A percentile compares a stretch with the other conserved stretches of the same genome.
Conservation (phyloP, 2,113 vertebrate genomes). For the Platichthys stellatus region DNA sequence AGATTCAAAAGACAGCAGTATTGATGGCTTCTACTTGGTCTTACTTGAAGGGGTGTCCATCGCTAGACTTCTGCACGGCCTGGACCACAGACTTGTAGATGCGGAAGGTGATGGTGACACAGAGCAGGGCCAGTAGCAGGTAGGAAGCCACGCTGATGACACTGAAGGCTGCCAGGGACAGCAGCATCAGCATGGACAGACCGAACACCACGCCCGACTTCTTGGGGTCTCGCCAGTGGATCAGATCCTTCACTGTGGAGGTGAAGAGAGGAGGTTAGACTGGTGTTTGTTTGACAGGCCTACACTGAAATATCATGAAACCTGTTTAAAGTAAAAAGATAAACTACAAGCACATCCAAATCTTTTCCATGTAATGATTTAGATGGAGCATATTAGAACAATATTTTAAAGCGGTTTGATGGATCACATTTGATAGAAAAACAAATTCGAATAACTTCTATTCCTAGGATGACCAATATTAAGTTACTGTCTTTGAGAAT, state of each 20-base stretch:
- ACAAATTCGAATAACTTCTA: not conserved
- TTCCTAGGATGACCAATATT: not conserved
- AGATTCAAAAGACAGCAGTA: not conserved
- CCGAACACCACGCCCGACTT: slow-evolving; percentile 90
- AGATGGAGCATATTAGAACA: too few species aligned
- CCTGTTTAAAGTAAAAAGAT: too few species aligned
- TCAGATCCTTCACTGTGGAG: slow-evolving; percentile 85
- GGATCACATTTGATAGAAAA: not conserved
- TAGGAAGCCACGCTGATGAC: slow-evolving; percentile 92
- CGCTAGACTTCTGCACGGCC: slow-evolving; percentile 91
- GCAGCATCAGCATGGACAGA: slow-evolving; percentile 87
- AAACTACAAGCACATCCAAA: too few species aligned
- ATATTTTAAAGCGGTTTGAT: too few species aligned
- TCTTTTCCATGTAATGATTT: too few species aligned
- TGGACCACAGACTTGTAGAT: slow-evolving; percentile 93
- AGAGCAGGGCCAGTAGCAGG: slow-evolving; percentile 91
- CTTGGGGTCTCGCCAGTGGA: slow-evolving; percentile 92
- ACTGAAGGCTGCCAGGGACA: slow-evolving; percentile 94
- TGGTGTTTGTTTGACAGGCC: not conserved
- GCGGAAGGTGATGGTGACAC: slow-evolving; percentile 93
- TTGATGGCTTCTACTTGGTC: slow-evolving; percentile 27
- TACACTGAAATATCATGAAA: not conserved
- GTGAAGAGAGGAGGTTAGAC: not conserved
- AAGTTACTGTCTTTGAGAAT: not conserved
- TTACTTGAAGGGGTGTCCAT: slow-evolving; percentile 95